Evolutionary conservation across 2,113 vertebrate species (phyloP).

Genomic region (Psittacus erithacus): DNA sequence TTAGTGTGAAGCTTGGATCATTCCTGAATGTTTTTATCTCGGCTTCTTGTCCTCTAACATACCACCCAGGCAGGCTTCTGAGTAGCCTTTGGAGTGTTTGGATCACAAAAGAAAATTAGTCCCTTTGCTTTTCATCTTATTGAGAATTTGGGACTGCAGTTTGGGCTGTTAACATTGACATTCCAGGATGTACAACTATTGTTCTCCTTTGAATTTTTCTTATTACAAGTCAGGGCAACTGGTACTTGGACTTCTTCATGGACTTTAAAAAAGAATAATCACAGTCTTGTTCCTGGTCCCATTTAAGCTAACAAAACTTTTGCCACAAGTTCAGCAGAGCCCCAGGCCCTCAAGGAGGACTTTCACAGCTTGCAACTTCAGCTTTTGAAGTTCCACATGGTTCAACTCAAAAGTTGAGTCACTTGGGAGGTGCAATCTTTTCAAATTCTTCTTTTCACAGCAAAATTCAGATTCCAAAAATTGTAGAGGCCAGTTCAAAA

Average conservation of each 20-base stretch:
- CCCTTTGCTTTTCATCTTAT: not conserved
- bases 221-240: not conserved
- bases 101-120: not conserved
- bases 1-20: not conserved
- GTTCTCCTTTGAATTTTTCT: not conserved
- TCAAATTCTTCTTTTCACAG: not conserved
- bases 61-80: not conserved
- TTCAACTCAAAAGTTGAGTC: not conserved
- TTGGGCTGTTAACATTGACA: not conserved
- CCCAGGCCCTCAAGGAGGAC: not conserved
- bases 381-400: conserved; percentile 6
- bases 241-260: not conserved
- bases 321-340: not conserved
- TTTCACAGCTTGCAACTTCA: conserved; percentile 14
- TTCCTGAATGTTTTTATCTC: not conserved
- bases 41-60: not conserved
- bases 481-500: not conserved
- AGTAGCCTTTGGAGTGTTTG: not conserved
- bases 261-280: not conserved
- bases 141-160: not conserved
- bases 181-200: not conserved
- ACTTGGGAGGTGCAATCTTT: not conserved
- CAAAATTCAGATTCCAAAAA: not conserved
- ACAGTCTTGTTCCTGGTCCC: not conserved
- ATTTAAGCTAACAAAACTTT: not conserved